These are phyloP conservation scores for Drosophila affinis DNA, from an alignment of 2,888 invertebrate species.

Conservation along the genomic window DNA sequence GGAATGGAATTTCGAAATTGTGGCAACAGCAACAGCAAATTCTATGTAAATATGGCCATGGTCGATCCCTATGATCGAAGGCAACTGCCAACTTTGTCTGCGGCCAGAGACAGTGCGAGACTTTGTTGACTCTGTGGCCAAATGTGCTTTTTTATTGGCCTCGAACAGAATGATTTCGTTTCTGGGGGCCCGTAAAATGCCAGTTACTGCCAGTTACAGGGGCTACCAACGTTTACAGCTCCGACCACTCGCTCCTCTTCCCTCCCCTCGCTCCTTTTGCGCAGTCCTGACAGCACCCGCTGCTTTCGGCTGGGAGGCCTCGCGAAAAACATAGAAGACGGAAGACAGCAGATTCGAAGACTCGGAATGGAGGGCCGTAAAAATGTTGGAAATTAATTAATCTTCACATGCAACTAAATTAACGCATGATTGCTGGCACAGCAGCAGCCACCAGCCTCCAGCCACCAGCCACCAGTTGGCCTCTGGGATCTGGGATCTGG, in stretches of 20 bases:
- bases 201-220: conserved; percentile 31
- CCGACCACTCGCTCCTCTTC: conserved; percentile 1
- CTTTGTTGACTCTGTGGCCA: conserved; percentile 24
- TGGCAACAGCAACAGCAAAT: conserved; percentile 28
- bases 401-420: conserved; percentile 80
- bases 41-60: conserved; percentile 66
- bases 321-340: not conserved
- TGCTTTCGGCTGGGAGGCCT: conserved; percentile 42
- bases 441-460: conserved; percentile 29
- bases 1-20: conserved; percentile 55
- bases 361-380: conserved; percentile 51
- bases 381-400: conserved; percentile 78
- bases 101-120: not conserved
- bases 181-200: conserved; percentile 48
- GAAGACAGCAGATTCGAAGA: conserved; percentile 7
- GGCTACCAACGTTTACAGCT: conserved; percentile 39
- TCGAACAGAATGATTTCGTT: conserved; percentile 55
- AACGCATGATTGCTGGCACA: conserved; percentile 74
- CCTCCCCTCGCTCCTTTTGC: conserved; percentile 28
- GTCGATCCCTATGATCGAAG: conserved; percentile 53
- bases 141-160: conserved; percentile 51
- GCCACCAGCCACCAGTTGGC: conserved; percentile 4
- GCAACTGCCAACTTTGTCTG: conserved; percentile 58
- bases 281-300: conserved; percentile 73
- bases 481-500: not conserved